A percentile compares a stretch with the other conserved stretches of the same genome.
These are phyloP conservation scores for Macrostomum lignano DNA, from an alignment of 1,140 invertebrate species.

Conservation along the genomic window DNA sequence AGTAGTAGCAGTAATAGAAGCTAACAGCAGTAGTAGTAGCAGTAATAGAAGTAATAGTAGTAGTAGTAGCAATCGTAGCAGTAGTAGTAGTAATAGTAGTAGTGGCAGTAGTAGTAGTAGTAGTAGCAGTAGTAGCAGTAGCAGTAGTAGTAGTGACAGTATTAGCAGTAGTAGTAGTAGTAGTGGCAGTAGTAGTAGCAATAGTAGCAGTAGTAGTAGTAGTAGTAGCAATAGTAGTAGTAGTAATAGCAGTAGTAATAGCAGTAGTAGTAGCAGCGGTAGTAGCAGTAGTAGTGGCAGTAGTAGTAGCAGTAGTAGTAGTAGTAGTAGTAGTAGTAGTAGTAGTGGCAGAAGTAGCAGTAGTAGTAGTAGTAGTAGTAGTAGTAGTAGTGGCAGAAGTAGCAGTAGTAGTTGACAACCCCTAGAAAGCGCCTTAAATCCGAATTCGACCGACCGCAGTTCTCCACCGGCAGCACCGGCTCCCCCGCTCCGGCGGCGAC, in stretches of 20 bases:
- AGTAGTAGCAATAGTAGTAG: slow-evolving; percentile 10
- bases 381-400: slow-evolving; percentile 8
- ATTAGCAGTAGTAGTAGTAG: too few species aligned
- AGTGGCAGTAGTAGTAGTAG: slow-evolving; percentile 8
- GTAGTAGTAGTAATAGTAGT: too few species aligned
- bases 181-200: slow-evolving; percentile 9
- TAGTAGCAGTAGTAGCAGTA: slow-evolving; percentile 6
- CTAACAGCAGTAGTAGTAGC: too few species aligned
- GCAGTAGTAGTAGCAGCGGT: slow-evolving; percentile 8
- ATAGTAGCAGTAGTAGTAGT: slow-evolving; percentile 9
- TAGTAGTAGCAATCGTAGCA: too few species aligned
- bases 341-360: slow-evolving; percentile 8
- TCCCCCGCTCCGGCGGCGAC: too few species aligned
- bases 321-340: slow-evolving; percentile 7
- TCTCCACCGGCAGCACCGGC: too few species aligned
- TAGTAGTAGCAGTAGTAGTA: slow-evolving; percentile 9
- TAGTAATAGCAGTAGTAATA: slow-evolving; percentile 9
- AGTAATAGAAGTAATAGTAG: too few species aligned
- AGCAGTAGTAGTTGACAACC: slow-evolving; percentile 7
- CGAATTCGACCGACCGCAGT: too few species aligned
- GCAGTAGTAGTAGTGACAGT: too few species aligned
- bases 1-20: too few species aligned
- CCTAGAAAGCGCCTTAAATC: too few species aligned
- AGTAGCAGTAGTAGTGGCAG: slow-evolving; percentile 9
- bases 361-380: slow-evolving; percentile 9